Base-by-base conservation (phyloP, 2,113 vertebrate species). In the Notiomystis cincta region DNA sequence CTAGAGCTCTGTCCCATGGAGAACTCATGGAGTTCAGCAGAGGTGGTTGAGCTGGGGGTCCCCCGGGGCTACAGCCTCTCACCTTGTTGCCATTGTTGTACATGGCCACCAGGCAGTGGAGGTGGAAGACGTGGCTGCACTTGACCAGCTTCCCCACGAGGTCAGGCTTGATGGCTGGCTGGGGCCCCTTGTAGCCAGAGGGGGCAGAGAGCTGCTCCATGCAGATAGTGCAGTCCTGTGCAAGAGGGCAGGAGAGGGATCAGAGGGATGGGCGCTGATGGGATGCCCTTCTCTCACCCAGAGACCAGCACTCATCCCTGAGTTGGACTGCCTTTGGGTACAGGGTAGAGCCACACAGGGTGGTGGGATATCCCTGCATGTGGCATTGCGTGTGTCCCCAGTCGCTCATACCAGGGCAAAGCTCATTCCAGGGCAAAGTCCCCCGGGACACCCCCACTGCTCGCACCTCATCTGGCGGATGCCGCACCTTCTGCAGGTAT, bases 71-170 rank as follows among this genome's bases (percentile, higher is more conserved):
- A 6, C 58, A 47, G 62, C 60, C 27, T 81, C 24, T 22, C 56
- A 98, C 98, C 98, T 98, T 99, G 98, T 99, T 99, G 88, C 99
- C 99, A 0, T 99, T 99, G 96, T 99, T 99, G 96, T 99, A 99
- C 99, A 99, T 99, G 82, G 99, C 99, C 23, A 99, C 98, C 90
- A 99, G 97, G 93, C 99, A 99, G 97, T 99, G 98, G 82, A 99
- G 97, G 90, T 99, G 99, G 97, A 99, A 99, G 97, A 98, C 95
- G 65, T 99, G 99, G 76, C 99, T 98, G 3, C 99, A 99, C 71
- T 98, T 98, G 42, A 98, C 98, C 64, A 99, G 98, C 70, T 98
- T 98, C 12, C 99, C 99, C 73, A 99, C 99, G 6, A 98, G 98
- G 83, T 99, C 99, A 0, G 98, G 98, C 91, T 98, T 98, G 80